phyloP scores from a whole-genome alignment of 2,888 invertebrate species.

The Chrysina gloriosa region DNA sequence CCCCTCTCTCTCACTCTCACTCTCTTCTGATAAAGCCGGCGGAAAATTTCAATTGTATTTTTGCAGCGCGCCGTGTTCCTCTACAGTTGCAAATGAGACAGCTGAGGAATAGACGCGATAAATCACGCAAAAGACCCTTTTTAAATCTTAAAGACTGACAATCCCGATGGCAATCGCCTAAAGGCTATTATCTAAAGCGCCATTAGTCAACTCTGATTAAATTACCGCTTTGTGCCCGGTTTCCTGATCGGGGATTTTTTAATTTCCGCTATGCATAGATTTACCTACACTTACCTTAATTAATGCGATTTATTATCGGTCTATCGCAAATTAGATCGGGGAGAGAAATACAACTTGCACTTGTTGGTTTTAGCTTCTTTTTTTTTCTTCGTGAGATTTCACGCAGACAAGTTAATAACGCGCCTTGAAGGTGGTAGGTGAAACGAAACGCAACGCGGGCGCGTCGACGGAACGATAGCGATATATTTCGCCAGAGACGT shows the following conservation, averaged over 20 bases:
- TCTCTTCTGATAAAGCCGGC: constrained; percentile 50
- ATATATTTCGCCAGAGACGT: constrained; percentile 26
- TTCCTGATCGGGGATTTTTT: constrained; percentile 60
- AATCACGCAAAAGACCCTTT: constrained; percentile 59
- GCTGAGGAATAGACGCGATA: constrained; percentile 58
- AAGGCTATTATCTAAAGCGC: constrained; percentile 59
- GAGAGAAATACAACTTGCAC: constrained; percentile 40
- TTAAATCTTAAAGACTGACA: constrained; percentile 57
- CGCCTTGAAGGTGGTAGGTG: neutral
- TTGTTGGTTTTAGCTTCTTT: constrained; percentile 44
- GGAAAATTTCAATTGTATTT: constrained; percentile 52
- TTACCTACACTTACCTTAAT: constrained; percentile 43
- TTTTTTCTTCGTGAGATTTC: constrained; percentile 1
- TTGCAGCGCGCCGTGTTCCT: constrained; percentile 48
- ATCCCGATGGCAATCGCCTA: constrained; percentile 56
- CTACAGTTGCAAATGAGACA: constrained; percentile 60
- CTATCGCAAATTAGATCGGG: constrained; percentile 42
- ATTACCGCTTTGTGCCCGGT: constrained; percentile 58
- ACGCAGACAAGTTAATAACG: constrained; percentile 26
- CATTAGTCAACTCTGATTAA: constrained; percentile 62
- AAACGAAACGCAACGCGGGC: neutral
- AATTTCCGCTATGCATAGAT: constrained; percentile 49
- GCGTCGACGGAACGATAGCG: constrained; percentile 5
- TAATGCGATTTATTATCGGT: constrained; percentile 39
- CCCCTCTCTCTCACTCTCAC: no score